Conservation (phyloP, 2,113 vertebrate species). For the Pelmatolapia mariae region DNA sequence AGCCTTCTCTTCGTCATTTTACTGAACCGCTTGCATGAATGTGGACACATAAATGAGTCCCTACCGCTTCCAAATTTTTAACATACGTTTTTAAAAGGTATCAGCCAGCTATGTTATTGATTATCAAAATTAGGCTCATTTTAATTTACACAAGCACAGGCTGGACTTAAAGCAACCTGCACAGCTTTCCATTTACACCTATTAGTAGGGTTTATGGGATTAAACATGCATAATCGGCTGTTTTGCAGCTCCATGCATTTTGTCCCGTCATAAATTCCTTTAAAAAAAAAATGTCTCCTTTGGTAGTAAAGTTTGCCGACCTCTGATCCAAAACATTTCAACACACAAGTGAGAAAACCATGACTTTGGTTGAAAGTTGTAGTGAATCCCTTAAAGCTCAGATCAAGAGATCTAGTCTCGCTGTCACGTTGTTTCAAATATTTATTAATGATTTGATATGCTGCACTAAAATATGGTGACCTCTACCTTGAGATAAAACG, state of each 20-base stretch:
- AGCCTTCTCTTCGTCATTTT: background rate
- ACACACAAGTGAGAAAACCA: background rate
- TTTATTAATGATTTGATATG: background rate
- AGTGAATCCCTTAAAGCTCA: background rate
- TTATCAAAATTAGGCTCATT: background rate
- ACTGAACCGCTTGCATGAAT: background rate
- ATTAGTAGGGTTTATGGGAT: background rate
- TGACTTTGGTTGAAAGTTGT: background rate
- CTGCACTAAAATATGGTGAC: background rate
- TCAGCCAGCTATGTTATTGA: background rate
- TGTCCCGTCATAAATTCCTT: background rate
- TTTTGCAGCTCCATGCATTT: background rate
- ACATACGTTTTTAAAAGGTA: background rate
- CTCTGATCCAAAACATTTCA: background rate
- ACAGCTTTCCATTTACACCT: background rate
- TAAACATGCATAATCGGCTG: background rate
- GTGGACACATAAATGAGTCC: background rate
- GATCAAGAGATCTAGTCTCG: background rate
- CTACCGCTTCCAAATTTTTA: background rate
- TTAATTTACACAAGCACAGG: background rate
- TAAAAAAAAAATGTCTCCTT: background rate
- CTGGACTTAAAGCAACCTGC: background rate
- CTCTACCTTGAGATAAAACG: background rate
- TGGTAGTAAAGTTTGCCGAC: background rate
- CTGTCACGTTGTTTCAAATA: background rate